These are phyloP conservation scores for Alitta virens DNA, from an alignment of 2,888 invertebrate genomes.

Conservation along the genomic window DNA sequence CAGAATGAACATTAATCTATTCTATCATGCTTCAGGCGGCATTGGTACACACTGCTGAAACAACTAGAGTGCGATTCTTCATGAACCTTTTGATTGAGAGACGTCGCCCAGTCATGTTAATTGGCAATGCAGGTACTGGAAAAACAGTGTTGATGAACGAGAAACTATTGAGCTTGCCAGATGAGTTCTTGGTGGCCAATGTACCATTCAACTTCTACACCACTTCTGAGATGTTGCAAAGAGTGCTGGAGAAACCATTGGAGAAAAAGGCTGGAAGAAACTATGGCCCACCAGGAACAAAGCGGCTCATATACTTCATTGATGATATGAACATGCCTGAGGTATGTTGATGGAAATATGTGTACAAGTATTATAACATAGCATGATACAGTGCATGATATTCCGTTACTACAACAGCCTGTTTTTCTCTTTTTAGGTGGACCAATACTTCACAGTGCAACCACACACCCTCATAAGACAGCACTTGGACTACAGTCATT, in stretches of 20 bases:
- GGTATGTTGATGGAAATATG: no score
- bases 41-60: conserved; percentile 89
- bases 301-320: conserved; percentile 89
- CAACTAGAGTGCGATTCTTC: conserved; percentile 84
- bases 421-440: conserved; percentile 63
- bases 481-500: conserved; percentile 92
- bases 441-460: conserved; percentile 91
- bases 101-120: conserved; percentile 89
- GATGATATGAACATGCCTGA: conserved; percentile 99
- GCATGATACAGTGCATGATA: no score
- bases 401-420: no score
- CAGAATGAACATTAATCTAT: no score
- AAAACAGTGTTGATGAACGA: conserved; percentile 91
- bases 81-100: conserved; percentile 84
- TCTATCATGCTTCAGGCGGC: no score
- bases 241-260: conserved; percentile 84
- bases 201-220: conserved; percentile 97
- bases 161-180: conserved; percentile 77
- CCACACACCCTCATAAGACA: conserved; percentile 94
- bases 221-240: conserved; percentile 69
- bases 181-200: conserved; percentile 78
- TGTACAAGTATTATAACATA: no score
- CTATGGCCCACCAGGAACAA: conserved; percentile 92
- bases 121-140: conserved; percentile 86
- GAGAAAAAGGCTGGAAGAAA: conserved; percentile 96